Evolutionary conservation across 2,113 vertebrate genomes (phyloP), one percentile per base, ranked within the genome.

Genomic region (Sminthopsis crassicaudata): DNA sequence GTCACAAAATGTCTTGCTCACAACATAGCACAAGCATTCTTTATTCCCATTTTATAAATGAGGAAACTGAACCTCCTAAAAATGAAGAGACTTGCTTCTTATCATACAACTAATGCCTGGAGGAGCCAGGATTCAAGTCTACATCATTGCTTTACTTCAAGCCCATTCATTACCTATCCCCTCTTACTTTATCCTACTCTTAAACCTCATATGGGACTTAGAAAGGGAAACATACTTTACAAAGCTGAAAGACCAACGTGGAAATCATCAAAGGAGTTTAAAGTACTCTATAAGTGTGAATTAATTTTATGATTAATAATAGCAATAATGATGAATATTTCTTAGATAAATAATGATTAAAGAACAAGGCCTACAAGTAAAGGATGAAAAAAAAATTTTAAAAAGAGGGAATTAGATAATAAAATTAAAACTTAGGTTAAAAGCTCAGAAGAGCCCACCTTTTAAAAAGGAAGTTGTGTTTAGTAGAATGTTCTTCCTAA

Each of bases 371-470:
- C 14, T 76, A 2, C 5, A n/a, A 23, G 27, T 88, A 36, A 92
- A 55, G 46, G 95, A 92, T 91, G 94, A 42, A 91, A 95, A 96
- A 96, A 50, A 12, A 90, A 14, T 48, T 48, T 48, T 7, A 48
- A 48, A 48, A 48, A 22, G 89, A 48, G 27, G 46, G 2, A 90
- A 26, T 53, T 67, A 95, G 93, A 50, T 90, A 89, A 84, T 42
- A 94, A 91, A 90, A 90, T 53, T 91, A 76, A 46, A 88, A 89
- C 90, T 94, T 55, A 94, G 10, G 36, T 91, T 92, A 57, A 36
- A 67, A 94, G 6, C 26, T 91, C 84, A 42, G 84, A 94, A 60
- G 27, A 96, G 46, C 48, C 90, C 84, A 94, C 46, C 46, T 84
- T 84, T 91, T 6, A 50, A n/a, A 92, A 51, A 91, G 48, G 2